Evolutionary conservation across 2,113 vertebrate genomes (phyloP), one percentile per base, ranked within the genome.

Genomic region (Cyphomyrus plagiostoma): DNA sequence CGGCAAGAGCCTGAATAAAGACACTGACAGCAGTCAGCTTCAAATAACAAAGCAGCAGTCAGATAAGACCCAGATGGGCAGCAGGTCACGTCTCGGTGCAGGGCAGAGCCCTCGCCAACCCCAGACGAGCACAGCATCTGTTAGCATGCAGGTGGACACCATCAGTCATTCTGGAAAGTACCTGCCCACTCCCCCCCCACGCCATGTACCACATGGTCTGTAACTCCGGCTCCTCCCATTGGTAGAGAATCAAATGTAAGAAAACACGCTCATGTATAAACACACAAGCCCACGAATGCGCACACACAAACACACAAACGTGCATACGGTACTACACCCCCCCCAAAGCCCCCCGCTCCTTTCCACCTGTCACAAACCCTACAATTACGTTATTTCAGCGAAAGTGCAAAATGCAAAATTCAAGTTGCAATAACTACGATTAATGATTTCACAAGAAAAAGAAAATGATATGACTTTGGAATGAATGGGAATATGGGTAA

Each of bases 21-120:
- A 80, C 86, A 89, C 45, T 53, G 39, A 50, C 35, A 62, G 86
- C 91, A 62, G 87, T 90, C 62, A 88, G 89, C 90, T 84, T 80
- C 86, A 87, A 39, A 53, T 88, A 86, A 90, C 91, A 45, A 77
- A 91, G 74, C 87, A 56, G 19, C 66, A 91, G 90, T 91, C 88
- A 77, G 35, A 17, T 35, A 4, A 42, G 17, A 19, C 30, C 74
- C 35, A 42, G 35, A 39, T 35, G 35, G 74, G 74, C 35, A 39
- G 74, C 5, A 35, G 70, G 30, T 77, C 4, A 5, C 35, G 35
- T 19, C 35, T 35, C 5, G 74, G 74, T 19, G 15, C 35, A 11
- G 39, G 26, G 15, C 26, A 77, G 70, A 39, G 10, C 10, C n/a
- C 26, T 13, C 30, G 66, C 26, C 58, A 62, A 62, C 23, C 23